phyloP scores from a whole-genome alignment of 2,888 invertebrate species.

The Phengaris arion region DNA sequence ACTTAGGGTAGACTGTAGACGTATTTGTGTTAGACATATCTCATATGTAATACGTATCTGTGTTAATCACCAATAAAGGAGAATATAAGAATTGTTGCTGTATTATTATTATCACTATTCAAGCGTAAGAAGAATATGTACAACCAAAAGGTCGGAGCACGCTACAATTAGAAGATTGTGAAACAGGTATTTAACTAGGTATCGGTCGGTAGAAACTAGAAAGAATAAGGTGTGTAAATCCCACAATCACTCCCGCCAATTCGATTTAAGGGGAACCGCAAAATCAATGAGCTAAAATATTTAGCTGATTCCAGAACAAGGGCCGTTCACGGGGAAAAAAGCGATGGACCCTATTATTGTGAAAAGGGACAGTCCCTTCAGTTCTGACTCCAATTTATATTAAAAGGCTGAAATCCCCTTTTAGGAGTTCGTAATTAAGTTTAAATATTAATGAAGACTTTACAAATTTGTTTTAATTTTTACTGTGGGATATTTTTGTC shows the following conservation, averaged over 20 bases:
- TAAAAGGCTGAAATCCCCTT: not conserved
- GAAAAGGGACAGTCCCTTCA: conserved; percentile 1
- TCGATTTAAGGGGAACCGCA: conserved; percentile 4
- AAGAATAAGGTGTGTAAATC: not conserved
- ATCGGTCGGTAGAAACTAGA: not conserved
- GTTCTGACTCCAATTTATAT: not conserved
- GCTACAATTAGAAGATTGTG: too few relatives aligned
- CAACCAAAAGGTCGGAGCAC: too few relatives aligned
- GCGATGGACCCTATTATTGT: not conserved
- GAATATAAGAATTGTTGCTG: too few relatives aligned
- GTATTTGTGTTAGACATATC: too few relatives aligned
- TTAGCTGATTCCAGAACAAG: conserved; percentile 8
- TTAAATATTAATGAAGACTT: not conserved
- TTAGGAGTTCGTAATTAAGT: not conserved
- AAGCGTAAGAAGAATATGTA: too few relatives aligned
- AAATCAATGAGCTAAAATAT: conserved; percentile 4
- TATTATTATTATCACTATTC: too few relatives aligned
- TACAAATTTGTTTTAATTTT: not conserved
- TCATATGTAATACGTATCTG: too few relatives aligned
- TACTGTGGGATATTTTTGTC: not conserved
- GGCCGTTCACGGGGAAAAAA: not conserved
- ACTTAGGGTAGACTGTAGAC: too few relatives aligned
- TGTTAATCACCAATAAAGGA: too few relatives aligned
- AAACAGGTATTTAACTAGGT: not conserved
- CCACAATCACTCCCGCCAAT: not conserved